A percentile compares a stretch with the other conserved stretches of the same genome.
These are phyloP conservation scores for Caenorhabditis sp. DNA, from an alignment of 2,888 invertebrate species.

Conservation along the genomic window DNA sequence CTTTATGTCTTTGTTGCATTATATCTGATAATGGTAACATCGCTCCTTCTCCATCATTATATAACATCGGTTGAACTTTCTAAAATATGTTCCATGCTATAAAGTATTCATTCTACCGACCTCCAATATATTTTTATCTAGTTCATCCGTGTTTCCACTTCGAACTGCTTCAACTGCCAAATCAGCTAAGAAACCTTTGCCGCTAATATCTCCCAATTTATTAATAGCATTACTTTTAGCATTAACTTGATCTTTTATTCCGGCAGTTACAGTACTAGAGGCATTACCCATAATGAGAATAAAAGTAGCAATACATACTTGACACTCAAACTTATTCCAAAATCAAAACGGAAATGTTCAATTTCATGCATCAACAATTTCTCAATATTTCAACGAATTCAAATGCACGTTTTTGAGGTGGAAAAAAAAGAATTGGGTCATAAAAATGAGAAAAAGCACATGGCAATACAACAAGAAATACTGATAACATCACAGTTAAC, in stretches of 20 bases:
- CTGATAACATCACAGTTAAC: background rate
- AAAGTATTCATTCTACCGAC: background rate
- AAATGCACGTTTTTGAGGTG: background rate
- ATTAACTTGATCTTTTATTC: conserved; percentile 63
- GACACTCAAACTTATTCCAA: background rate
- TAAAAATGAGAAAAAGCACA: background rate
- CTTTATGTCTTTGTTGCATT: conserved; percentile 58
- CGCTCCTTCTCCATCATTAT: conserved; percentile 62
- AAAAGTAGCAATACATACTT: too few relatives aligned
- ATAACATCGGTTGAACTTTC: conserved; percentile 63
- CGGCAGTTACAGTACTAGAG: conserved; percentile 64
- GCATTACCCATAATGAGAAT: conserved; percentile 57
- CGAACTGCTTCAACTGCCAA: conserved; percentile 57
- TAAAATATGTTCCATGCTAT: conserved; percentile 17
- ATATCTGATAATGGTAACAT: conserved; percentile 58
- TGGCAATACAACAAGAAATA: background rate
- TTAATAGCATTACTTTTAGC: conserved; percentile 59
- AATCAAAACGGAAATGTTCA: background rate
- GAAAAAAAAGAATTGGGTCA: background rate
- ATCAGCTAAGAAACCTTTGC: conserved; percentile 58
- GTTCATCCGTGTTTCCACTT: conserved; percentile 41
- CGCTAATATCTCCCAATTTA: conserved; percentile 59
- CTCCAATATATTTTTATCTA: conserved; percentile 12
- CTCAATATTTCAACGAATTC: background rate
- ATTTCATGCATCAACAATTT: background rate